Base-by-base conservation (phyloP, 2,797 vertebrate genomes). In the Eurystomus glaucurus region DNA sequence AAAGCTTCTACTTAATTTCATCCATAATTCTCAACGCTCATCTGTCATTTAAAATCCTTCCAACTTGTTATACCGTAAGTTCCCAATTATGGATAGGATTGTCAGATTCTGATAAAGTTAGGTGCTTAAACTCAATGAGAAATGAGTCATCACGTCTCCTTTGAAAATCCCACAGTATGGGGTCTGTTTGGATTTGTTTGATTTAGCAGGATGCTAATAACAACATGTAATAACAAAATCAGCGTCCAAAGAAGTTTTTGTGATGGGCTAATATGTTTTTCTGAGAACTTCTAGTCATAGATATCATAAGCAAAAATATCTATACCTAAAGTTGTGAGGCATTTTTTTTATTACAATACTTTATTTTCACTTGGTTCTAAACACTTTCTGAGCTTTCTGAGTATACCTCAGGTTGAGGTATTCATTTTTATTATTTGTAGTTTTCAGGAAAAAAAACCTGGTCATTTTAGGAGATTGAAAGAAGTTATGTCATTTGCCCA, bases 161-260 rank as follows among this genome's bases (percentile, higher is more conserved):
- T 86, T 90, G 69, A 95, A 88, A 81, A 94, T 50, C 28, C 65
- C 85, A 57, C 76, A 68, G 45, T 93, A 70, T 93, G 60, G 68
- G 71, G 68, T 83, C 81, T 95, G 84, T 80, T 96, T 95, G 77
- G 86, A 89, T 92, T 77, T 93, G 58, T 93, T 95, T 96, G 62
- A 86, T 93, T 88, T 95, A 85, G 41, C 71, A 93, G 51, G 51
- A 88, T 84, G 62, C 60, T 54, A 65, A 83, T 96, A 80, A 37
- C 37, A 26, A 69, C 88, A 82, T 76, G 23, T 66, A 82, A 46
- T 60, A 79, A 82, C 23, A 93, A n/a, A 14, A 77, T 55, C 26
- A 31, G 22, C 20, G 86, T 62, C 74, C 86, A 83, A 62, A 90
- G 54, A 70, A 60, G 4, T 80, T 87, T 77, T 74, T 23, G 5